A percentile compares a stretch with the other conserved stretches of the same genome.
Evolutionary conservation across 2,113 vertebrate genomes (phyloP).

Genomic region (Cinclus cinclus): DNA sequence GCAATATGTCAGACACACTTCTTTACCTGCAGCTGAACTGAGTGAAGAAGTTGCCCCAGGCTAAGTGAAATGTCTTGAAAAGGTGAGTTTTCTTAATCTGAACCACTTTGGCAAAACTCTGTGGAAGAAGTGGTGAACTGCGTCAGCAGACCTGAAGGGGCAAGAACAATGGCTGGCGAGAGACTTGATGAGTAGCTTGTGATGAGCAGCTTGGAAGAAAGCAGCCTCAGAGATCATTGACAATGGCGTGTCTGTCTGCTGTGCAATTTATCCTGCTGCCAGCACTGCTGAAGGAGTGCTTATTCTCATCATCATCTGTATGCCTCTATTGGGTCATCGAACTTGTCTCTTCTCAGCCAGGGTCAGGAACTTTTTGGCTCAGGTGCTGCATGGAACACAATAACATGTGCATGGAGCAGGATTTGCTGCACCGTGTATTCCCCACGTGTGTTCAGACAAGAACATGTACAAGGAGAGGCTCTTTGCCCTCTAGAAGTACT

Average conservation of each 20-base stretch:
- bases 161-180: background rate
- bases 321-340: background rate
- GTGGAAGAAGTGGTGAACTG: background rate
- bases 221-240: background rate
- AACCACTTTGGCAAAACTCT: background rate
- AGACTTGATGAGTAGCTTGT: background rate
- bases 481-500: background rate
- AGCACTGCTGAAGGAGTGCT: background rate
- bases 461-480: background rate
- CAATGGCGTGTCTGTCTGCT: background rate
- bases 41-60: background rate
- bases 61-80: background rate
- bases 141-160: background rate
- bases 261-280: background rate
- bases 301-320: background rate
- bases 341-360: background rate
- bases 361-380: background rate
- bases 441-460: background rate
- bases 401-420: background rate
- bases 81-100: background rate
- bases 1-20: background rate
- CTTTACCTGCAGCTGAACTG: background rate
- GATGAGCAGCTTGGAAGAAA: background rate
- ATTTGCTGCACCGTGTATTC: background rate
- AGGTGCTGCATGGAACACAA: background rate